Evolutionary conservation across 92 coral and sea anemone species (phyloP).

Genomic region (Porites lobata): DNA sequence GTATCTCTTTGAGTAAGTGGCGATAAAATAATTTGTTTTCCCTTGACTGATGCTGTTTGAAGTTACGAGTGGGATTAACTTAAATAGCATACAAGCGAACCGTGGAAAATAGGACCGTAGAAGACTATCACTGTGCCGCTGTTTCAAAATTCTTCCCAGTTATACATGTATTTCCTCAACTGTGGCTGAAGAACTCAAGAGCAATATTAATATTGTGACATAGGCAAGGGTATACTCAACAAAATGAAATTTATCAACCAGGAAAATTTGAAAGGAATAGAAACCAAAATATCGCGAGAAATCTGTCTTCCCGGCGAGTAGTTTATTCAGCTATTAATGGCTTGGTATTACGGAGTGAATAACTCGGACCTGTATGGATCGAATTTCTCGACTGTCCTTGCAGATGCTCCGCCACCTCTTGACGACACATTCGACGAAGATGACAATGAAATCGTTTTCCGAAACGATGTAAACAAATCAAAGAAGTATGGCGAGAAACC

Average conservation of each 20-base stretch:
- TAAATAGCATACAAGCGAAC: not conserved
- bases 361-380: slow-evolving; percentile 93
- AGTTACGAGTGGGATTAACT: not conserved
- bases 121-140: not conserved
- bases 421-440: slow-evolving; percentile 91
- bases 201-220: slow-evolving; percentile 41
- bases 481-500: slow-evolving; percentile 46
- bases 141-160: not conserved
- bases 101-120: not conserved
- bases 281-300: not conserved
- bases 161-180: not conserved
- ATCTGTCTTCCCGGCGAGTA: slow-evolving; percentile 40
- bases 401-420: slow-evolving; percentile 97
- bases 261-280: not conserved
- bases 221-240: not conserved
- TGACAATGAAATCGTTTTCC: slow-evolving; percentile 86
- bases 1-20: not conserved
- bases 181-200: not conserved
- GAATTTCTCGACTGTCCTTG: slow-evolving; percentile 95
- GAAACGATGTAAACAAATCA: slow-evolving; percentile 58
- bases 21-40: slow-evolving; percentile 1
- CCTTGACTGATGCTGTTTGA: not conserved
- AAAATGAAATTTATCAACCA: not conserved
- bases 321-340: slow-evolving; percentile 51
- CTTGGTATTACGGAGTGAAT: slow-evolving; percentile 82